phyloP scores from a whole-genome alignment of 2,797 vertebrate genomes.

The Taenioides sp. region DNA sequence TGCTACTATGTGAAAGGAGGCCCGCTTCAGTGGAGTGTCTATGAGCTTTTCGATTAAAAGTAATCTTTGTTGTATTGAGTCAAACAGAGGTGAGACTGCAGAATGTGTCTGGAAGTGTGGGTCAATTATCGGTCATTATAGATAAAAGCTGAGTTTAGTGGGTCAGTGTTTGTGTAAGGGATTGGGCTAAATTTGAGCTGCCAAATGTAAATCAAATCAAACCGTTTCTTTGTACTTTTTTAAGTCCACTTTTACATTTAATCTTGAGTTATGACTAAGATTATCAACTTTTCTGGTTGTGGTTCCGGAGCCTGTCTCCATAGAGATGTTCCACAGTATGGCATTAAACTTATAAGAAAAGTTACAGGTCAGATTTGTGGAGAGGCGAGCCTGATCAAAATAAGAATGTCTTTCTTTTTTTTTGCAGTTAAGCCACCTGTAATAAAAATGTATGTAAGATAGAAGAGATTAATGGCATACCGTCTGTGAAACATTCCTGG shows the following conservation, averaged over 20 bases:
- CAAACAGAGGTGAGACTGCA: conserved; percentile 34
- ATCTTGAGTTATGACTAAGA: too few relatives aligned
- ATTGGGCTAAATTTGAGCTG: neutral
- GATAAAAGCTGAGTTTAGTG: conserved; percentile 23
- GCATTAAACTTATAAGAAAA: neutral
- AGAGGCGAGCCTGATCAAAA: too few relatives aligned
- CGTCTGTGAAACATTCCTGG: neutral
- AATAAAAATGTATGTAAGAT: neutral
- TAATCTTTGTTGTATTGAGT: conserved; percentile 35
- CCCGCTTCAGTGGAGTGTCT: conserved; percentile 32
- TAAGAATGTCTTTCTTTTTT: neutral
- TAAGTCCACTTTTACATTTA: neutral
- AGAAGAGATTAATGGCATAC: neutral
- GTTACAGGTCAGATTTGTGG: too few relatives aligned
- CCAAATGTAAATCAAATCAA: neutral
- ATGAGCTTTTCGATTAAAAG: conserved; percentile 31
- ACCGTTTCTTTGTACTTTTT: neutral
- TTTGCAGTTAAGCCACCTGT: neutral
- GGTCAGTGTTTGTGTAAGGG: conserved; percentile 4
- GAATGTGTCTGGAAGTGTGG: conserved; percentile 26
- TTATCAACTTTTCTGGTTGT: too few relatives aligned
- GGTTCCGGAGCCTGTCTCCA: too few relatives aligned
- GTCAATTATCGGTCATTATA: conserved; percentile 25
- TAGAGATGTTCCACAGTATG: neutral
- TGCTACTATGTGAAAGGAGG: conserved; percentile 28